Base-by-base conservation (phyloP, 2,113 vertebrate genomes). In the Hypomesus transpacificus region DNA sequence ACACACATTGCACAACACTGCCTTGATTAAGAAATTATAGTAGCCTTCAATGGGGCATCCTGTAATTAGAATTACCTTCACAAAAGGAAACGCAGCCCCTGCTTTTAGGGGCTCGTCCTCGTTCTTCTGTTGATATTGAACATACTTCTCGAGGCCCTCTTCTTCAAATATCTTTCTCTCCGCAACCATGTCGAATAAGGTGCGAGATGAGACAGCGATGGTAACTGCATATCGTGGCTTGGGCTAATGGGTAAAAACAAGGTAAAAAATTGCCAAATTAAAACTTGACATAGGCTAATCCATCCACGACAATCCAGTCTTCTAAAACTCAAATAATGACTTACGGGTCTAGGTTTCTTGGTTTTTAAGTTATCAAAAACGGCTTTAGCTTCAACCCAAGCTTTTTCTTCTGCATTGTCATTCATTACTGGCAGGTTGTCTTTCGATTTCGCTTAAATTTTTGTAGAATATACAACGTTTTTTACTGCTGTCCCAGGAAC, bases 151-250 rank as follows among this genome's bases (percentile, higher is more conserved):
- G 50, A 98, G 1, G 0, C 97, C 97, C 2, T 95, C 85, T 0
- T 96, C 87, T 63, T 94, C 90, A 1, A 88, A 98, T 80, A 98
- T 85, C 73, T 91, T 93, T 81, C 87, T 92, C 83, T 95, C 95
- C 0, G 89, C 92, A 75, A 86, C 87, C 94, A 98, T 92, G 84
- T 96, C 87, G 85, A 98, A 98, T 71, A 99, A 92, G 0, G 92
- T 93, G 20, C 94, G 91, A 4, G 97, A 97, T 1, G 97, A 99
- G 8, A 98, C 95, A 0, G 95, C 95, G 61, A 98, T 88, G 3
- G 96, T 98, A 67, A 98, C 92, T 0, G 96, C 96, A 28, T 89
- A 81, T 66, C 81, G 89, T 22, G 96, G 94, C 79, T 96, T 98
- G 73, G 95, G 95, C 96, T 98, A 86, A 4, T 3, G 0, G 58